Base-by-base conservation (phyloP, 1,140 invertebrate genomes). In the Idris sp. region DNA sequence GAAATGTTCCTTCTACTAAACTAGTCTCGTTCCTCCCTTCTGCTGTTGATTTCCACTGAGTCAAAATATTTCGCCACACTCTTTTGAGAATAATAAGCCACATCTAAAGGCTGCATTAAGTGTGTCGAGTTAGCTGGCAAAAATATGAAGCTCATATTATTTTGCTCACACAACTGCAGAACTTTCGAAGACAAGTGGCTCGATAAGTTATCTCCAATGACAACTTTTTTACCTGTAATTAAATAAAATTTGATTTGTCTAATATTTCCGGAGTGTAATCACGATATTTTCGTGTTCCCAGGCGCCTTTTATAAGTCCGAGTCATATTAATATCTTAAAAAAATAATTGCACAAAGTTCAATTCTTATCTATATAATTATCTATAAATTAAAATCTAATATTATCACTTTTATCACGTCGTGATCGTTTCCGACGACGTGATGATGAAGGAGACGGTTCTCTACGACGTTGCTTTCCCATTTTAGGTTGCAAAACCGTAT, bases 171-270 rank as follows among this genome's bases (percentile, higher is more conserved):
- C 18, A 49, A 10, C 14, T 15, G 18, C 8, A 35, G 35, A 19
- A 49, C 30, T 1, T n/a, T 4, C n/a, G 35, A 22, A 11, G 46
- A 49, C 4, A 49, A 7, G 10, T 49, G 46, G 22, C 46, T 49
- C 5, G 46, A 49, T 14, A 48, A 48, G 33, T 48, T 48, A 10
- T 48, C 44, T 2, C 44, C 44, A 48, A 48, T 48, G 15, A 48
- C 18, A 6, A 33, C 26, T 43, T 43, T 40, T 6, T 25, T 25
- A 5, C 40, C 40, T 16, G 25, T 11, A 13, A 43, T n/a, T 9
- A n/a, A n/a, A n/a, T n/a, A n/a, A n/a, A n/a, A n/a, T n/a, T n/a
- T n/a, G n/a, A 30, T 30, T 30, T 30, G 4, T 6, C 8, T 9
- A 30, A n/a, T 30, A 9, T 30, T 4, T 2, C 28, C 4, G 8